Conservation (phyloP, 2,888 invertebrate genomes). For the Drosophila sordidula region DNA sequence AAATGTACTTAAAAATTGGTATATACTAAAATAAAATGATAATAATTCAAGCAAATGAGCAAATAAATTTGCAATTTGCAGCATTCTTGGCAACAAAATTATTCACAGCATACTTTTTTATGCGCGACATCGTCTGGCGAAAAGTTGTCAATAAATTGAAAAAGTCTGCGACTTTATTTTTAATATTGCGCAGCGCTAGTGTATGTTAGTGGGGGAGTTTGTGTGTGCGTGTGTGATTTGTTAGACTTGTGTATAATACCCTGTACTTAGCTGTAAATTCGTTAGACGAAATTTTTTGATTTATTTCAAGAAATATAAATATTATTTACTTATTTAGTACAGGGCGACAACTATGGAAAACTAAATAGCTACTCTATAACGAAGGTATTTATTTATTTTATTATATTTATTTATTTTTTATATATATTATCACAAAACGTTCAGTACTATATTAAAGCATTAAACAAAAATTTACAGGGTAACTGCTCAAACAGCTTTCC, state of each 20-base stretch:
- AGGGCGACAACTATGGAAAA: too few species aligned
- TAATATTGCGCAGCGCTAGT: conserved; percentile 41
- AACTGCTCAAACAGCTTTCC: not conserved
- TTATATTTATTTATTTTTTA: too few species aligned
- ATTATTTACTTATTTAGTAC: too few species aligned
- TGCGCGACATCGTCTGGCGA: conserved; percentile 26
- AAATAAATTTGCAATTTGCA: conserved; percentile 26
- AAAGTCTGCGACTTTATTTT: conserved; percentile 54
- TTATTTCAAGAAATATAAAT: too few species aligned
- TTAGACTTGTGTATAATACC: not conserved
- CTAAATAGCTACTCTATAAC: too few species aligned
- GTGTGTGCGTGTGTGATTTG: not conserved
- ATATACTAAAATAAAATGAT: not conserved
- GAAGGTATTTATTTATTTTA: too few species aligned
- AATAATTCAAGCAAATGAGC: not conserved
- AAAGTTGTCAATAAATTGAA: conserved; percentile 51
- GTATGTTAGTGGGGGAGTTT: conserved; percentile 2
- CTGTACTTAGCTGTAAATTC: not conserved
- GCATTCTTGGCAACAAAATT: conserved; percentile 42
- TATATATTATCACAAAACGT: not conserved
- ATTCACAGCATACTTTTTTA: conserved; percentile 29
- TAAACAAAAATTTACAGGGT: conserved; percentile 3
- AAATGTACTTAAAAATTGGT: conserved; percentile 13
- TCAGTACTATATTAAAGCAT: not conserved
- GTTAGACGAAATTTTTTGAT: too few species aligned